Percentiles rank a stretch among this genome's conserved stretches.
Conservation (phyloP, 1,140 invertebrate species). For the Pogonomyrmex barbatus region DNA sequence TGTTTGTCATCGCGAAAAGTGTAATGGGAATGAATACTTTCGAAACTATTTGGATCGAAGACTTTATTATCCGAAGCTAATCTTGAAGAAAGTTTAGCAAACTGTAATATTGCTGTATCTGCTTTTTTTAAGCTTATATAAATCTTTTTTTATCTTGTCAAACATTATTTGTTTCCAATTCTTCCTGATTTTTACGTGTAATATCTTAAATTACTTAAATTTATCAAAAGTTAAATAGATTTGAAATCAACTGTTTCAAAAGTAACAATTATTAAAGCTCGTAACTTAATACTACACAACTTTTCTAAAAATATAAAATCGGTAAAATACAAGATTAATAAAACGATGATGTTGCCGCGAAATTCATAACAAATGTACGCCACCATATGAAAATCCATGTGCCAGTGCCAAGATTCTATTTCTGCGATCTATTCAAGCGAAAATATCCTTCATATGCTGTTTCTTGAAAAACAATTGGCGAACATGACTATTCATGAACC, state of each 20-base stretch:
- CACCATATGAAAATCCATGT: slow-evolving; percentile 22
- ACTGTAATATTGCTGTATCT: slow-evolving; percentile 15
- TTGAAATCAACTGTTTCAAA: background rate
- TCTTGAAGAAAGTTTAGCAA: slow-evolving; percentile 19
- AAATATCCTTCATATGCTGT: slow-evolving; percentile 33
- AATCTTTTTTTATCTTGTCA: background rate
- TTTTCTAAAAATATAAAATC: background rate
- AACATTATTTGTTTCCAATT: background rate
- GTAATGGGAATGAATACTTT: slow-evolving; percentile 13
- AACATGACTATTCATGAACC: slow-evolving; percentile 46
- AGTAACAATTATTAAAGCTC: background rate
- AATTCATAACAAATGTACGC: slow-evolving; percentile 25
- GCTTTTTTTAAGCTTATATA: background rate
- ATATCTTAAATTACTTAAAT: slow-evolving; percentile 3
- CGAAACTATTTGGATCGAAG: slow-evolving; percentile 34
- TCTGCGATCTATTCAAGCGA: slow-evolving; percentile 52
- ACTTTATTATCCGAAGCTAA: background rate
- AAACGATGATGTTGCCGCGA: background rate
- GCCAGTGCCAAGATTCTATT: slow-evolving; percentile 65
- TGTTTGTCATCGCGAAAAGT: slow-evolving; percentile 18
- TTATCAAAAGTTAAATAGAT: background rate
- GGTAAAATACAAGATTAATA: background rate
- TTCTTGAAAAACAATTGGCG: slow-evolving; percentile 60
- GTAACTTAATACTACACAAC: background rate
- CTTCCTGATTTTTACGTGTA: background rate